A percentile compares a stretch with the other conserved stretches of the same genome.
phyloP scores from a whole-genome alignment of 2,797 vertebrate species.

The Glyptemys insculpta region DNA sequence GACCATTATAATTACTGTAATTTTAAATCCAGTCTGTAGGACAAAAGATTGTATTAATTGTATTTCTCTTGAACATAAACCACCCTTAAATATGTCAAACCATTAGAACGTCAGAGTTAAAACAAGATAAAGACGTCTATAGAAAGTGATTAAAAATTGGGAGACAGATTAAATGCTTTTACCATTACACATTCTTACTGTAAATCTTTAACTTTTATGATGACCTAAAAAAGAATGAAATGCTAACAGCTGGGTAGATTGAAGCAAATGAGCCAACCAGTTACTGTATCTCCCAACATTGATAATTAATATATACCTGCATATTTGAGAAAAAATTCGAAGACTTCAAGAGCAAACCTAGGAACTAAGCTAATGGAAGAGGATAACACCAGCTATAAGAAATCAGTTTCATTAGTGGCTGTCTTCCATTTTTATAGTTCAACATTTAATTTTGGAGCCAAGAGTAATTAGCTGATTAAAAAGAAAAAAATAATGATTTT shows the following conservation, averaged over 20 bases:
- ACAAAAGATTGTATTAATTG: conserved; percentile 20
- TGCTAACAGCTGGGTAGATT: not conserved
- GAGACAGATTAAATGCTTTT: not conserved
- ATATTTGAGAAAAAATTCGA: not conserved
- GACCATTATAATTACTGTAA: conserved; percentile 21
- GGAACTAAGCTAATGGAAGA: not conserved
- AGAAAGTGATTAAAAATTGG: not conserved
- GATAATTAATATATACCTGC: not conserved
- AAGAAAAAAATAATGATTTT: not conserved
- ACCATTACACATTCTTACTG: not conserved
- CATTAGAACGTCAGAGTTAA: not conserved
- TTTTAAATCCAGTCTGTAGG: conserved; percentile 33
- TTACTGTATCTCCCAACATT: not conserved
- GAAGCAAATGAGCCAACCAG: not conserved
- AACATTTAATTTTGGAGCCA: not conserved
- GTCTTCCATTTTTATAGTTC: not conserved
- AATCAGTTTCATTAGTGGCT: not conserved
- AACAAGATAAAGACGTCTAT: not conserved
- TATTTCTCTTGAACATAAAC: not conserved
- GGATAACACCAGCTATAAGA: not conserved
- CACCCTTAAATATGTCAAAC: not conserved
- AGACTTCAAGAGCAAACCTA: not conserved
- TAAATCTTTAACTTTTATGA: not conserved
- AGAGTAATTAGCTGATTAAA: conserved; percentile 8
- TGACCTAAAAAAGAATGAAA: not conserved